Percentiles rank a stretch among this genome's conserved stretches.
Evolutionary conservation across 92 coral and sea anemone species (phyloP).

Genomic region (Porites divaricata): DNA sequence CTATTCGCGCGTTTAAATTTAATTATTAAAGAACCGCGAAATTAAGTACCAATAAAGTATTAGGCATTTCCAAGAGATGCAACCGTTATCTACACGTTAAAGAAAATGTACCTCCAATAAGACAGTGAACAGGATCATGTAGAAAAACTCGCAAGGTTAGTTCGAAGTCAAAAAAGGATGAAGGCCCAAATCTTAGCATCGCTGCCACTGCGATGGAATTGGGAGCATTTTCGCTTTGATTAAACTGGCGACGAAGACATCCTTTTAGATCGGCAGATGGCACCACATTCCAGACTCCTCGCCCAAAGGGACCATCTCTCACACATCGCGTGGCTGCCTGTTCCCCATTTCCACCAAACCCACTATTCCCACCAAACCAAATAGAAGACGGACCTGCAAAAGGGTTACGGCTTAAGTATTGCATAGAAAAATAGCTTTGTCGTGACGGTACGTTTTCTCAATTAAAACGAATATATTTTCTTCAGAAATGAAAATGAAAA

Average conservation of each 20-base stretch:
- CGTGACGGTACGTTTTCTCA: no score
- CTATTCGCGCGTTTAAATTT: no score
- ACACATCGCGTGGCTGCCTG: constrained; percentile 65
- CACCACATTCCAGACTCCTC: constrained; percentile 67
- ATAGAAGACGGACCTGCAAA: constrained; percentile 44
- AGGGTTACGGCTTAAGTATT: neutral
- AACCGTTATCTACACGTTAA: neutral
- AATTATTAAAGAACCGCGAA: no score
- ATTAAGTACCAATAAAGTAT: no score
- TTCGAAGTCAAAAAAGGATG: constrained; percentile 66
- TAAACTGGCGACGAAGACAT: constrained; percentile 75
- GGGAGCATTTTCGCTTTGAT: constrained; percentile 61
- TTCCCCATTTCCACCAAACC: constrained; percentile 88
- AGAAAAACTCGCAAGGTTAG: constrained; percentile 60
- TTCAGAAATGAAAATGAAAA: no score
- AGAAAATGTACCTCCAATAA: constrained; percentile 57
- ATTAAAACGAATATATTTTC: no score
- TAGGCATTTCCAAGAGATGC: neutral
- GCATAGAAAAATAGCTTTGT: no score
- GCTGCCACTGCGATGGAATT: constrained; percentile 60
- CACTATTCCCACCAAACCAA: constrained; percentile 81
- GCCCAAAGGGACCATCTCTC: constrained; percentile 86
- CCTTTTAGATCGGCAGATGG: constrained; percentile 59
- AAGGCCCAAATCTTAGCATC: constrained; percentile 41
- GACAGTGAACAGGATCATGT: constrained; percentile 82